phyloP scores from a whole-genome alignment of 2,888 invertebrate genomes.

The Andrena bucephala region DNA sequence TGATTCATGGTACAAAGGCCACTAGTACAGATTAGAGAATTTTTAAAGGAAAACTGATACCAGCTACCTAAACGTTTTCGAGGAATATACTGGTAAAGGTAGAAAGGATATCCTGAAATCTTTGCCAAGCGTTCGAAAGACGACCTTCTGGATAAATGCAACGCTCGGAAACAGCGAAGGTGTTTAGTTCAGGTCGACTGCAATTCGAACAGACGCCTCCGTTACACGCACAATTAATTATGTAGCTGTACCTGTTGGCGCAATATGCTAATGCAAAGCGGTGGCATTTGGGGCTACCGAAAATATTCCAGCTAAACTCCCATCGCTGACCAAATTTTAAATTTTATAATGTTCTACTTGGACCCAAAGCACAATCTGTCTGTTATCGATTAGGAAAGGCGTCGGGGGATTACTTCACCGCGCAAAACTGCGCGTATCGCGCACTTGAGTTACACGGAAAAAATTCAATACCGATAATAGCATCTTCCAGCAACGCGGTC shows the following conservation, averaged over 20 bases:
- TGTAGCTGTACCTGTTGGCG: conserved; percentile 14
- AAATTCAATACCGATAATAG: conserved; percentile 38
- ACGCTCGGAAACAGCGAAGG: conserved; percentile 48
- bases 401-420: background rate
- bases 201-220: conserved; percentile 49
- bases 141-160: conserved; percentile 41
- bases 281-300: background rate
- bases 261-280: conserved; percentile 12
- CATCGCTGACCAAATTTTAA: background rate
- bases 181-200: conserved; percentile 60
- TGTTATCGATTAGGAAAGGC: background rate
- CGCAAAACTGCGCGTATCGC: background rate
- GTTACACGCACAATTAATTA: conserved; percentile 55
- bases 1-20: no score
- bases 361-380: background rate
- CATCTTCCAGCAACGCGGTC: background rate
- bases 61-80: background rate
- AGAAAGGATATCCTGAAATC: conserved; percentile 28
- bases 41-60: no score
- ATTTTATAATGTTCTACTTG: background rate
- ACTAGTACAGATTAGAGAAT: no score
- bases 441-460: conserved; percentile 8
- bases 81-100: background rate
- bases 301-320: background rate
- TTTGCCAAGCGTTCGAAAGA: conserved; percentile 5